A percentile compares a stretch with the other conserved stretches of the same genome.
Conservation (phyloP, 2,888 invertebrate genomes). For the Nemoura dubitans region DNA sequence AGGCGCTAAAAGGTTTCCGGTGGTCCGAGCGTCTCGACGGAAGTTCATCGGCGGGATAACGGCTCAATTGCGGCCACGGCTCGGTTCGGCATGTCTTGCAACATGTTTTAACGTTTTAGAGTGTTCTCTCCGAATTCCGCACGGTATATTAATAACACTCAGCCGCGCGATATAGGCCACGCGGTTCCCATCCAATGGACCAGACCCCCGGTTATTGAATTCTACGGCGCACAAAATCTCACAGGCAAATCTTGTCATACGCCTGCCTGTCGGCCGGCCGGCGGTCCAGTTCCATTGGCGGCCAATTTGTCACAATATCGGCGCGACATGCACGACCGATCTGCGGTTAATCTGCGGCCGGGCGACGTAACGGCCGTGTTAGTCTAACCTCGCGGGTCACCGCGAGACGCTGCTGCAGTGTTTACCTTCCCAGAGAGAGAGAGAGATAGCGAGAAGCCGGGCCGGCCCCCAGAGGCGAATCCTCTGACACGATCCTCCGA, state of each 20-base stretch:
- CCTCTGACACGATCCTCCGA: neutral
- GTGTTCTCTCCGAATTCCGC: too few relatives aligned
- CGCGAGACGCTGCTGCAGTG: too few relatives aligned
- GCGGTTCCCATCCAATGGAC: neutral
- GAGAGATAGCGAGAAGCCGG: too few relatives aligned
- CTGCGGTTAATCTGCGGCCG: neutral
- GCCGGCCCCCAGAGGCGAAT: neutral
- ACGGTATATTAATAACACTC: neutral
- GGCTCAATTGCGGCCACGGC: too few relatives aligned
- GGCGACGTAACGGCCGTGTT: neutral
- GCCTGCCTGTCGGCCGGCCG: neutral
- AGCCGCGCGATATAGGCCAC: neutral
- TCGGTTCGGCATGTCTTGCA: too few relatives aligned
- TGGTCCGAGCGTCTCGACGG: too few relatives aligned
- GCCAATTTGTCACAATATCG: constrained; percentile 21
- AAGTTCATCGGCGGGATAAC: too few relatives aligned
- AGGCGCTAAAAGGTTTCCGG: too few relatives aligned
- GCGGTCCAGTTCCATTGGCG: neutral
- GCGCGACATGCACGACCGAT: constrained; percentile 13
- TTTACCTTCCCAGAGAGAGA: too few relatives aligned
- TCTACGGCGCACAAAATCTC: too few relatives aligned
- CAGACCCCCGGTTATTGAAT: neutral
- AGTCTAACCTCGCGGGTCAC: neutral
- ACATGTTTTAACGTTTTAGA: too few relatives aligned
- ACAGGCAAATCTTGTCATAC: too few relatives aligned